Percentiles rank a stretch among this genome's conserved stretches.
These are phyloP conservation scores for Indicator maculatus DNA, from an alignment of 2,113 vertebrate species.

Conservation along the genomic window DNA sequence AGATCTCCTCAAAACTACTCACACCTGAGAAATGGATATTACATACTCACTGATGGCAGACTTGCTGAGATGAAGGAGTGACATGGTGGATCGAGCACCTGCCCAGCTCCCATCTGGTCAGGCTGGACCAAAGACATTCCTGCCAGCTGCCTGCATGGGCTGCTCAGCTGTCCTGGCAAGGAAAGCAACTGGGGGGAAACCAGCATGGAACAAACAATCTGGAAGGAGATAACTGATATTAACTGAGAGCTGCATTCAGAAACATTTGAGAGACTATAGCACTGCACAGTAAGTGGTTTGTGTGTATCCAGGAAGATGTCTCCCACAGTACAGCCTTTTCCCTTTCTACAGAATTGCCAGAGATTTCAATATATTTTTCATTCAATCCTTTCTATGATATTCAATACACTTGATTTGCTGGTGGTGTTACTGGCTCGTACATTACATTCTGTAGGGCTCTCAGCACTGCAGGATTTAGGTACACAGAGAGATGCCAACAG, in stretches of 20 bases:
- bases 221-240: neutral
- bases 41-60: neutral
- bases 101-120: neutral
- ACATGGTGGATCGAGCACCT: neutral
- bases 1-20: neutral
- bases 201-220: neutral
- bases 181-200: fast-evolving
- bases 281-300: neutral
- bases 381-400: neutral
- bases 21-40: neutral
- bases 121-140: neutral
- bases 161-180: neutral
- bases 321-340: neutral
- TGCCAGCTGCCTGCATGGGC: neutral
- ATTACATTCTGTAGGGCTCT: neutral
- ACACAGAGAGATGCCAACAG: neutral
- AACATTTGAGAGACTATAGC: neutral
- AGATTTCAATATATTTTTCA: neutral
- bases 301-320: neutral
- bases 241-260: neutral
- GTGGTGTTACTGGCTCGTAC: neutral
- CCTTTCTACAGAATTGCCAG: neutral
- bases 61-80: neutral
- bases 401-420: neutral
- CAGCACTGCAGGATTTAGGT: fast-evolving